These are phyloP conservation scores for Ctenosaura bakeri DNA, from an alignment of 2,797 vertebrate genomes.

Conservation along the genomic window DNA sequence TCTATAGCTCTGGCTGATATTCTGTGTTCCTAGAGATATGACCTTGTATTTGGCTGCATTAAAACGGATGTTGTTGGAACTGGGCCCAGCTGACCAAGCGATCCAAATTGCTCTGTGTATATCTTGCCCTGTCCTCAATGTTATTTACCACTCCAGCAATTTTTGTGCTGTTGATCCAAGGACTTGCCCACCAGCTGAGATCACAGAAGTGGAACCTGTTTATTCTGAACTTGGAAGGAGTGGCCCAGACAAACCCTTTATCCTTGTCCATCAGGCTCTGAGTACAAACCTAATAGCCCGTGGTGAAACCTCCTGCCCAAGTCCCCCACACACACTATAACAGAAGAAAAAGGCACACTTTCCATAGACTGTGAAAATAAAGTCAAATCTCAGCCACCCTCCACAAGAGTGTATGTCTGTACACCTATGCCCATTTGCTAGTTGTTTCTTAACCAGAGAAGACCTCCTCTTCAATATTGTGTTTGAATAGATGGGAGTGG, in stretches of 20 bases:
- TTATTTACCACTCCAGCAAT: slow-evolving; percentile 53
- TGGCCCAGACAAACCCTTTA: neutral
- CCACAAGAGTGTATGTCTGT: neutral
- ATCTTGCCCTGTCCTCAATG: slow-evolving; percentile 32
- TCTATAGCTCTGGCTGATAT: slow-evolving; percentile 24
- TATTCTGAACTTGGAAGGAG: slow-evolving; percentile 26
- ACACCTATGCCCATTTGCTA: neutral
- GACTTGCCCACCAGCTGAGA: slow-evolving; percentile 46
- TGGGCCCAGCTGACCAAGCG: slow-evolving; percentile 44
- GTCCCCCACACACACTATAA: neutral
- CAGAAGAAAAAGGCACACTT: neutral
- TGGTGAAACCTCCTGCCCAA: neutral
- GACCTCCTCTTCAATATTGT: no score
- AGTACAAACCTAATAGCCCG: slow-evolving; percentile 28
- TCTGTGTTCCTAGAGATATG: slow-evolving; percentile 39
- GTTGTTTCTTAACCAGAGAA: neutral
- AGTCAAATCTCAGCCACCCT: neutral
- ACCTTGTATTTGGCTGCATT: slow-evolving; percentile 41
- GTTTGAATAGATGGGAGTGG: neutral
- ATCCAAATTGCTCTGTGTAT: slow-evolving; percentile 36
- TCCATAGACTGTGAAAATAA: neutral
- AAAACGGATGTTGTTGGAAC: slow-evolving; percentile 41
- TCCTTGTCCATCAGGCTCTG: slow-evolving; percentile 16
- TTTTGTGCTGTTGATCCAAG: slow-evolving; percentile 40
- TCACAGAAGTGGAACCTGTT: slow-evolving; percentile 45